phyloP scores from a whole-genome alignment of 2,113 vertebrate genomes.

The Chaenocephalus aceratus region DNA sequence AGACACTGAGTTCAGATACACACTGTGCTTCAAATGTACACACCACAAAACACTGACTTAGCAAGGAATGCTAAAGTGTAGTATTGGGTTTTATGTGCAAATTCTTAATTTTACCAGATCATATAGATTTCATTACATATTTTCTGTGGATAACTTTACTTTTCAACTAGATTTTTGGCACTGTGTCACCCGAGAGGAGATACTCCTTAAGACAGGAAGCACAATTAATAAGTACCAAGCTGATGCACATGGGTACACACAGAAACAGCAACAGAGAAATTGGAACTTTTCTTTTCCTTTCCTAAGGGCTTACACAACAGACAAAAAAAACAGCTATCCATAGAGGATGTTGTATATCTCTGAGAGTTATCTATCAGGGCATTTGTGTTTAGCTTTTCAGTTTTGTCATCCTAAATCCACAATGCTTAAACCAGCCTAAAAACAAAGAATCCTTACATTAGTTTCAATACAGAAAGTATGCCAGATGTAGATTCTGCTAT shows the following conservation, averaged over 20 bases:
- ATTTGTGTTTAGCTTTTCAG: neutral
- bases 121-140: neutral
- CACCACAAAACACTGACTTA: neutral
- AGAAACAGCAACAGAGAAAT: slow-evolving; percentile 2
- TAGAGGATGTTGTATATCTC: neutral
- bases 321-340: neutral
- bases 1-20: too few species aligned
- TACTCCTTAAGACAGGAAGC: neutral
- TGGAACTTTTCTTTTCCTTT: neutral
- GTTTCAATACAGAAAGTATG: neutral
- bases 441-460: neutral
- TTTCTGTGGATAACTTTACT: neutral
- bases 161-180: neutral
- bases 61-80: neutral
- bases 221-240: slow-evolving; percentile 12
- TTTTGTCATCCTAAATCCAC: neutral
- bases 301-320: neutral
- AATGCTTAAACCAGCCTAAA: neutral
- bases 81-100: neutral
- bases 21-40: neutral
- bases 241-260: slow-evolving; percentile 33
- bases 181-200: slow-evolving; percentile 30
- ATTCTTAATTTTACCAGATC: neutral
- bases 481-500: neutral
- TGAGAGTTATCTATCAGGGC: neutral